Base-by-base conservation (phyloP, 2,888 invertebrate genomes). In the Yponomeuta sedellus region DNA sequence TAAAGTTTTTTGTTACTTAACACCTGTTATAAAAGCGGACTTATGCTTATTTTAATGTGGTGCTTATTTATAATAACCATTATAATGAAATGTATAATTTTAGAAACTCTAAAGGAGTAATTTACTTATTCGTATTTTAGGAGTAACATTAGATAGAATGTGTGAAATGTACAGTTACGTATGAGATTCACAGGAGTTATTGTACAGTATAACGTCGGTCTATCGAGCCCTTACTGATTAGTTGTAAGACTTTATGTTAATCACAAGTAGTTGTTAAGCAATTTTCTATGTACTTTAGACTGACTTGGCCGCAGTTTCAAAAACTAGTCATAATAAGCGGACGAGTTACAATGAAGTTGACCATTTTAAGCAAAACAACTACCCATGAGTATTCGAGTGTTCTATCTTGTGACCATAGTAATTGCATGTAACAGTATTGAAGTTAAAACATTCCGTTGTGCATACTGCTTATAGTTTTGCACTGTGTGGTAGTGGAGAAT, bases 91-190 rank as follows among this genome's bases (percentile, higher is more conserved):
- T 25, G 28, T 64, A 64, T 56, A 57, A 28, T 56, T n/a, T 56
- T 56, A 28, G n/a, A 19, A 16, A 56, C 64, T 64, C 64, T 64
- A 10, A 64, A 64, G 56, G 64, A 64, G 57, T 64, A 64, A 19
- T 16, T 64, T 44, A 62, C 19, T 44, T 63, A 34, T 28, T 61
- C 39, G 52, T 34, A 44, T 8, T 63, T 63, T 52, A 52, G 44
- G 44, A 63, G 40, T 63, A 44, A 20, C 28, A 20, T 22, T 63
- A 44, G 20, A 44, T 63, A 44, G 20, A 44, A 72, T 70, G 75
- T 77, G 77, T 80, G 80, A 77, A 80, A 75, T 89, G 88, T 90
- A 91, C 90, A 90, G 90, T 91, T 91, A 91, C 90, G 84, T 82
- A 86, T 91, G 90, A 91, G 90, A 91, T 91, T 91, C 81, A 77